Conservation (phyloP, 2,113 vertebrate genomes). For the Dasypus novemcinctus region DNA sequence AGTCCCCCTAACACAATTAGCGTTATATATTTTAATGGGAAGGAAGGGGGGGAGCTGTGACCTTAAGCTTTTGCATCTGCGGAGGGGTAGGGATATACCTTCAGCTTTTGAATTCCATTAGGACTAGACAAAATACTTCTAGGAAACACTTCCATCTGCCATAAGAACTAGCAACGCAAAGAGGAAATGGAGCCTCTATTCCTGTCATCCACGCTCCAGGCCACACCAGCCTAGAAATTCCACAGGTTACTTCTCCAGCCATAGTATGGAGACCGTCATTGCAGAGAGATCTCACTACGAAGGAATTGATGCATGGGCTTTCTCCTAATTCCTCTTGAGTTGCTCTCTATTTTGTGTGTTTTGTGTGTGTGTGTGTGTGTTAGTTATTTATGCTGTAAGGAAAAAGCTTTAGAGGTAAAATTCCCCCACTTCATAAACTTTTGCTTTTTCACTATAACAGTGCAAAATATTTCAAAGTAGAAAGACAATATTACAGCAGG, state of each 20-base stretch:
- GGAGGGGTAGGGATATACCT: not conserved
- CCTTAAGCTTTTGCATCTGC: slow-evolving; percentile 24
- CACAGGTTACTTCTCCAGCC: not conserved
- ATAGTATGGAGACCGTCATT: accelerated
- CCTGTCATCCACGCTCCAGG: not conserved
- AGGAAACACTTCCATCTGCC: not conserved
- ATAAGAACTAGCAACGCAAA: not conserved
- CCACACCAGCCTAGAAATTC: not conserved
- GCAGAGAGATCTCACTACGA: not conserved
- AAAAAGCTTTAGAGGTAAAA: not conserved
- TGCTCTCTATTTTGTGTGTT: not conserved
- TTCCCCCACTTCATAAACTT: not conserved
- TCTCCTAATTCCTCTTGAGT: not conserved
- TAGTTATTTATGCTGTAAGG: not conserved
- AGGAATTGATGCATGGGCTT: not conserved
- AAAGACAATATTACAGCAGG: not conserved
- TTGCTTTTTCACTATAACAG: not conserved
- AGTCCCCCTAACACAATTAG: not conserved
- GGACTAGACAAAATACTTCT: not conserved
- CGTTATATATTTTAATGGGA: not conserved
- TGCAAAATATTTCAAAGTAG: not conserved
- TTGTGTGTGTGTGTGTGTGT: no score
- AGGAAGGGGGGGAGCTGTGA: not conserved
- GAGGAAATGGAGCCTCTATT: not conserved
- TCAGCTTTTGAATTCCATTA: not conserved